phyloP scores from a whole-genome alignment of 1,140 invertebrate species.

The Drosophila arawakana region DNA sequence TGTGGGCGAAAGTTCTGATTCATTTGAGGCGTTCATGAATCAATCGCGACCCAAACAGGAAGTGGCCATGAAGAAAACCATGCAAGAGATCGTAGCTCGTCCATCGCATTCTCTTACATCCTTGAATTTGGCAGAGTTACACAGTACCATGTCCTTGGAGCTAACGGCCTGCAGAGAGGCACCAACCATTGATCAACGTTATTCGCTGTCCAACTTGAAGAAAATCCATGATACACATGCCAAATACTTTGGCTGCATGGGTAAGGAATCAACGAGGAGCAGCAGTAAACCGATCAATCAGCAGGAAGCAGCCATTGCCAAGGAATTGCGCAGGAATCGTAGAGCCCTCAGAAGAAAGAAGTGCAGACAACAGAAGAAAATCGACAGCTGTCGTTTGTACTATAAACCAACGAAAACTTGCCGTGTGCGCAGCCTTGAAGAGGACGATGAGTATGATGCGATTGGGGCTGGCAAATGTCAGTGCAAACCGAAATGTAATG shows the following conservation, averaged over 20 bases:
- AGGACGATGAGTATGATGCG: background rate
- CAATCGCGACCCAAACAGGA: background rate
- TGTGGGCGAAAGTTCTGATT: background rate
- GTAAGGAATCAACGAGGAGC: background rate
- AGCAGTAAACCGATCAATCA: background rate
- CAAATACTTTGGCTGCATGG: background rate
- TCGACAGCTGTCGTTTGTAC: constrained; percentile 20
- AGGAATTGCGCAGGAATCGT: background rate
- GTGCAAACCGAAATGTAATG: no score
- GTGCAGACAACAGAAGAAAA: background rate
- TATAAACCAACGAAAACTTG: constrained; percentile 48
- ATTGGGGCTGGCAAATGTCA: background rate
- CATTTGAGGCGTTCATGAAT: background rate
- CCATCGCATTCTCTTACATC: background rate
- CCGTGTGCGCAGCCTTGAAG: constrained; percentile 20
- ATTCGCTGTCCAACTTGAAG: background rate
- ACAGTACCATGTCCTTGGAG: background rate
- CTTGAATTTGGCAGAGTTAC: background rate
- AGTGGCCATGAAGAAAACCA: background rate
- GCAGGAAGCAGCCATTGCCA: background rate
- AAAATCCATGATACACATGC: background rate
- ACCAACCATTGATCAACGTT: constrained; percentile 2
- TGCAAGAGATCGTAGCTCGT: background rate
- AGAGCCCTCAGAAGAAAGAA: background rate
- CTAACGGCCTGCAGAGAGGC: background rate